Conservation (phyloP, 2,888 invertebrate genomes). For the Orthonevra nobilis region DNA sequence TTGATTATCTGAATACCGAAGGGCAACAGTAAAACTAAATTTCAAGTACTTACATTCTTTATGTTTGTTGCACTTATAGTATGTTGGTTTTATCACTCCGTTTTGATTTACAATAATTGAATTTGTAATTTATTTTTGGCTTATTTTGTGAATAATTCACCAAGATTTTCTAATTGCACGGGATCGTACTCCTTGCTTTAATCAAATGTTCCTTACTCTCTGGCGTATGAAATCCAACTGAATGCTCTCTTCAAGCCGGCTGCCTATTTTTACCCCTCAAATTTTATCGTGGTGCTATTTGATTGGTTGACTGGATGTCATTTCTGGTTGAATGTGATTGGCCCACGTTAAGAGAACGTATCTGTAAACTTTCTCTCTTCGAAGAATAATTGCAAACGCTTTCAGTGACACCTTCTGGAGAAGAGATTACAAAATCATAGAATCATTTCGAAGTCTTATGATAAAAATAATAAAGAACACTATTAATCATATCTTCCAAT, state of each 20-base stretch:
- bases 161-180: conserved; percentile 71
- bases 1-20: too few relatives aligned
- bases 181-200: conserved; percentile 13
- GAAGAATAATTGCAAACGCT: conserved; percentile 1
- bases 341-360: conserved; percentile 73
- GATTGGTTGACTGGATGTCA: conserved; percentile 73
- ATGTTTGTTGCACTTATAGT: conserved; percentile 20
- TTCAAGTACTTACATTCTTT: conserved; percentile 41
- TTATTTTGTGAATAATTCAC: conserved; percentile 47
- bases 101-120: conserved; percentile 50
- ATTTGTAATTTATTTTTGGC: conserved; percentile 43
- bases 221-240: conserved; percentile 77
- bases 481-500: too few relatives aligned
- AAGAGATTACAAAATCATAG: conserved; percentile 12
- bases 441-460: too few relatives aligned
- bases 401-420: conserved; percentile 14
- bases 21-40: not conserved
- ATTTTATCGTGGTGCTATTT: conserved; percentile 73
- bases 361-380: conserved; percentile 54
- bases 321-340: conserved; percentile 74
- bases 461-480: too few relatives aligned
- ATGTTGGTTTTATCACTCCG: conserved; percentile 5
- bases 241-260: conserved; percentile 73
- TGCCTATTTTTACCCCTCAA: conserved; percentile 76
- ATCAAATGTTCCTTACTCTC: conserved; percentile 72